Evolutionary conservation across 1,140 invertebrate species (phyloP).

Genomic region (Ooceraea biroi): DNA sequence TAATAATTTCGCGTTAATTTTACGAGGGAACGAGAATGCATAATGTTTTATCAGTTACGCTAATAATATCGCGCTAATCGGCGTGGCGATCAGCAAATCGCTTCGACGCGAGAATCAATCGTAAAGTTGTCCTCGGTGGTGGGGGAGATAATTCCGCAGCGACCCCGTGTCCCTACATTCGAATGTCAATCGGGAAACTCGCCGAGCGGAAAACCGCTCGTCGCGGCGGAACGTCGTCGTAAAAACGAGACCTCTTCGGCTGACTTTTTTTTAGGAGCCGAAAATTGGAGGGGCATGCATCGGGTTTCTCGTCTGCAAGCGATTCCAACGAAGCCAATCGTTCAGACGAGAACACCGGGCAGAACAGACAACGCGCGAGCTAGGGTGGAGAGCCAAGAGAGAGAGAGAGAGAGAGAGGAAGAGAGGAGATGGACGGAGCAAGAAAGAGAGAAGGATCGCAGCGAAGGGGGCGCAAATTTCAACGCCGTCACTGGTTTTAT

Average conservation of each 20-base stretch:
- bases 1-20: too few species aligned
- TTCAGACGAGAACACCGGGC: constrained; percentile 48
- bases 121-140: neutral
- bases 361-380: constrained; percentile 13
- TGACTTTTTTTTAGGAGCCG: constrained; percentile 9
- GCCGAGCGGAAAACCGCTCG: neutral
- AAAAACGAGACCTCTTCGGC: constrained; percentile 52
- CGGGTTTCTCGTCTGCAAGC: constrained; percentile 39
- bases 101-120: neutral
- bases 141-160: constrained; percentile 10
- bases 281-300: constrained; percentile 51
- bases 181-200: constrained; percentile 22
- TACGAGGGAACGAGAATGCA: too few species aligned
- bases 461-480: constrained; percentile 71
- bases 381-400: neutral
- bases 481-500: constrained; percentile 76
- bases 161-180: neutral
- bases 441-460: constrained; percentile 10
- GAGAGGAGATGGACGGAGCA: neutral
- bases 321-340: constrained; percentile 66
- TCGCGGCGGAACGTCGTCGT: constrained; percentile 23
- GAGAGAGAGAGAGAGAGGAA: neutral
- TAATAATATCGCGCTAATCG: neutral
- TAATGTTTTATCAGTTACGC: too few species aligned
- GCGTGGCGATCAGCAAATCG: neutral